Evolutionary conservation across 2,888 invertebrate species (phyloP).

Genomic region (Caenorhabditis wallacei): DNA sequence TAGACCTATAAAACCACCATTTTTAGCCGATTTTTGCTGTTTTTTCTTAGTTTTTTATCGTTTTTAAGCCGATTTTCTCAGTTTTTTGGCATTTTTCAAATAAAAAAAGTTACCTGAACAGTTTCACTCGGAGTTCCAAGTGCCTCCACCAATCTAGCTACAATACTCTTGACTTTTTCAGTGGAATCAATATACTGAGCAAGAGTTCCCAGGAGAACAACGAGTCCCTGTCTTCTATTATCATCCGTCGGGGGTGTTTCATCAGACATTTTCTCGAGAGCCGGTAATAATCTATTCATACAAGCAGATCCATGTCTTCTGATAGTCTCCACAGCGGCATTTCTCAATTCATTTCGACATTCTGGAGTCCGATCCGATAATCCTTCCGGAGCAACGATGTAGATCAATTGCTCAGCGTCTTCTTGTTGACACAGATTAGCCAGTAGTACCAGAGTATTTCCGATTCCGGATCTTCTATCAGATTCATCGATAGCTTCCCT

Average conservation of each 20-base stretch:
- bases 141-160: constrained; percentile 92
- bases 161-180: constrained; percentile 90
- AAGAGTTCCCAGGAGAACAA: constrained; percentile 96
- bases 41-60: too few species aligned
- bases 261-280: constrained; percentile 71
- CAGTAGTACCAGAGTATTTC: constrained; percentile 49
- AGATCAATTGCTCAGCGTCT: constrained; percentile 66
- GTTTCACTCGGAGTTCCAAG: constrained; percentile 97
- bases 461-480: constrained; percentile 93
- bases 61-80: neutral
- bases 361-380: constrained; percentile 91
- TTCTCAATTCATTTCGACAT: constrained; percentile 91
- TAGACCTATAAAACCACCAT: too few species aligned
- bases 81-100: neutral
- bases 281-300: constrained; percentile 84
- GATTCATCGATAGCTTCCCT: constrained; percentile 91
- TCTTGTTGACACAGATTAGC: constrained; percentile 45
- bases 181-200: constrained; percentile 86
- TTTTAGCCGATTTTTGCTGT: too few species aligned
- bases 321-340: constrained; percentile 93
- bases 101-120: constrained; percentile 85
- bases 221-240: constrained; percentile 93
- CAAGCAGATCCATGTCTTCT: constrained; percentile 92
- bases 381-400: constrained; percentile 88
- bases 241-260: constrained; percentile 84